Base-by-base conservation (phyloP, 2,113 vertebrate species). In the Urocitellus parryii region DNA sequence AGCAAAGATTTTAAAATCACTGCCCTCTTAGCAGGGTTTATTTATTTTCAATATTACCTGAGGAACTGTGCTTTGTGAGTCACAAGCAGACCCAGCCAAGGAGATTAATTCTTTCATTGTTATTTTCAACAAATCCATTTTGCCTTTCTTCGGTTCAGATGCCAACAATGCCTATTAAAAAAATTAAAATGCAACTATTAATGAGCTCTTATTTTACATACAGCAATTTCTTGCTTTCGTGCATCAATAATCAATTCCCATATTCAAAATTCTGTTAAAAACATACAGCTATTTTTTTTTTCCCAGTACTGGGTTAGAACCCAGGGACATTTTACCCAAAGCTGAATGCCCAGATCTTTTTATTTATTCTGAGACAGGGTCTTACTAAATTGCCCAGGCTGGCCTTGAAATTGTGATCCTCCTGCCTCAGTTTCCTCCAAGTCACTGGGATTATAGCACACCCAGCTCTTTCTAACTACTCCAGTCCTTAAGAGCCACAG, bases 141-240 rank as follows among this genome's bases (percentile, higher is more conserved):
- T 99, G 97, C 99, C 98, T 4, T 99, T 99, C 98, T 99, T 99
- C 83, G 99, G 99, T 98, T 99, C 99, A 14, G 99, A 99, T 84
- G 99, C 99, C 94, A 99, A 98, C 89, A 99, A 98, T 67, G 99
- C 99, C 99, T 99, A 96, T 5, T 51, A 53, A 53, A 53, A 45
- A 45, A 96, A 91, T 95, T 83, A 58, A 1, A 73, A 65, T 1
- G 8, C 9, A 51, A 39, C 94, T 93, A 93, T 96, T 51, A 96
- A 80, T 17, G 56, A 4, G 27, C 51, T 94, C 51, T 91, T 78
- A 79, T 67, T 90, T 86, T 65, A 85, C 17, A 89, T 42, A 89
- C 2, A 89, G 20, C 45, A 77, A 65, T 51, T 70, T 82, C 67
- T 74, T 85, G 24, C 11, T 81, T 87, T n/a, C 45, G 25, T 87